Percentiles rank a stretch among this genome's conserved stretches.
Evolutionary conservation across 2,797 vertebrate species (phyloP).

Genomic region (Gymnoscopelus microlampas): DNA sequence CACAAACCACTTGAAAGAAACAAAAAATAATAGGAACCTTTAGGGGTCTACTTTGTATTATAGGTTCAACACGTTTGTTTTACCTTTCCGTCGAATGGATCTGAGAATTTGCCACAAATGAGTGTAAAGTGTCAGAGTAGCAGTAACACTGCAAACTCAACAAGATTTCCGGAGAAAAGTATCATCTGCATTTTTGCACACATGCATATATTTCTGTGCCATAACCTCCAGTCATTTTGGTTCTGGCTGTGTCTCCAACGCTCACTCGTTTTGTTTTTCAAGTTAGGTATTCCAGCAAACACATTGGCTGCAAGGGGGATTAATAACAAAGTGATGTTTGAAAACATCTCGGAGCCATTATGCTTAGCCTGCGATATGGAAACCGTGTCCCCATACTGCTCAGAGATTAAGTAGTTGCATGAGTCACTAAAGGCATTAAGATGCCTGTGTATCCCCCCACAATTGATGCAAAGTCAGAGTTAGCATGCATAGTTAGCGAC

Average conservation of each 20-base stretch:
- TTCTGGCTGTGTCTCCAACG: neutral
- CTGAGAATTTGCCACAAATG: conserved; percentile 26
- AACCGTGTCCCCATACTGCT: conserved; percentile 9
- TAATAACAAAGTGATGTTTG: conserved; percentile 30
- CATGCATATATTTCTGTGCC: conserved; percentile 16
- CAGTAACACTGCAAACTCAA: neutral
- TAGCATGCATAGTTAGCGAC: conserved; percentile 61
- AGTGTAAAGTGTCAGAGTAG: neutral
- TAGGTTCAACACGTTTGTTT: neutral
- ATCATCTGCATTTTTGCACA: neutral
- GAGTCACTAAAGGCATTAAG: conserved; percentile 66
- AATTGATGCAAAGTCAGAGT: conserved; percentile 76
- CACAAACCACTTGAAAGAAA: conserved; percentile 4
- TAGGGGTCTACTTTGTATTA: conserved; percentile 23
- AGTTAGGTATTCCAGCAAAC: no score
- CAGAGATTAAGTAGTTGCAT: conserved; percentile 59
- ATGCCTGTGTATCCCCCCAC: conserved; percentile 59
- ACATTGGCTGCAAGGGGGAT: neutral
- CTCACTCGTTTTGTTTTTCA: neutral
- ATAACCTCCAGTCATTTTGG: neutral
- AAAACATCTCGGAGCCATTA: conserved; percentile 50
- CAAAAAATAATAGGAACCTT: conserved; percentile 7
- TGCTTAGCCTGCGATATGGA: conserved; percentile 26
- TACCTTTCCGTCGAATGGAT: conserved; percentile 13
- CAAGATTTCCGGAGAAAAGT: neutral